These are phyloP conservation scores for Spinibarbus caldwelli DNA, from an alignment of 2,797 vertebrate genomes.

Conservation along the genomic window DNA sequence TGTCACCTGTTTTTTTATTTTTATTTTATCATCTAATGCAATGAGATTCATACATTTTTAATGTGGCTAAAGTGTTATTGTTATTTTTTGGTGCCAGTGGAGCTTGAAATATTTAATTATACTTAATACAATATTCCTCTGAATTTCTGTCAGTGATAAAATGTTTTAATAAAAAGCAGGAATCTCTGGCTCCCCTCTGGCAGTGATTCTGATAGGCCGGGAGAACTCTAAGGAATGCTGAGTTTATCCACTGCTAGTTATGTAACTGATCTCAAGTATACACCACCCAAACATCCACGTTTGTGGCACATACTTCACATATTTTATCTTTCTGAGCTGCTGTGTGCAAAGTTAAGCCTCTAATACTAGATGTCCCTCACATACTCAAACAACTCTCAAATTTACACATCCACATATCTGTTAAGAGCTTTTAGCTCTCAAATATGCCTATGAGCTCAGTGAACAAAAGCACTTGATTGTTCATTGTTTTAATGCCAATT, in stretches of 20 bases:
- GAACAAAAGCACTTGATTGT: not conserved
- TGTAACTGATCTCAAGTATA: constrained; percentile 60
- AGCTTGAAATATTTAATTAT: not conserved
- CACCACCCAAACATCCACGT: constrained; percentile 44
- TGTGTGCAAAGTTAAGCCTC: not conserved
- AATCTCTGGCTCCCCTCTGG: not conserved
- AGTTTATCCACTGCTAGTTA: constrained; percentile 64
- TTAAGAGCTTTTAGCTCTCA: not conserved
- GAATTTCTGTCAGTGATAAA: constrained; percentile 33
- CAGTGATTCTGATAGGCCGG: not conserved
- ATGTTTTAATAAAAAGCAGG: constrained; percentile 18
- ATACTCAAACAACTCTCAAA: constrained; percentile 9
- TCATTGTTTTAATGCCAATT: not conserved
- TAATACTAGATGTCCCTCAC: not conserved
- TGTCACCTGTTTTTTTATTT: not conserved
- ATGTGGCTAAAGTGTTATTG: not conserved
- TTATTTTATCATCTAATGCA: not conserved
- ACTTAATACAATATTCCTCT: constrained; percentile 1
- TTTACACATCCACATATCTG: not conserved
- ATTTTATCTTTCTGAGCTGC: constrained; percentile 3
- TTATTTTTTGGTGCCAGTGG: constrained; percentile 2
- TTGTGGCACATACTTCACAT: constrained; percentile 11
- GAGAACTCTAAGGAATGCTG: constrained; percentile 62
- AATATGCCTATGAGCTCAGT: not conserved
- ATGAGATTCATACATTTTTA: not conserved